phyloP scores from a whole-genome alignment of 2,797 vertebrate genomes.

The Spondyliosoma cantharus region DNA sequence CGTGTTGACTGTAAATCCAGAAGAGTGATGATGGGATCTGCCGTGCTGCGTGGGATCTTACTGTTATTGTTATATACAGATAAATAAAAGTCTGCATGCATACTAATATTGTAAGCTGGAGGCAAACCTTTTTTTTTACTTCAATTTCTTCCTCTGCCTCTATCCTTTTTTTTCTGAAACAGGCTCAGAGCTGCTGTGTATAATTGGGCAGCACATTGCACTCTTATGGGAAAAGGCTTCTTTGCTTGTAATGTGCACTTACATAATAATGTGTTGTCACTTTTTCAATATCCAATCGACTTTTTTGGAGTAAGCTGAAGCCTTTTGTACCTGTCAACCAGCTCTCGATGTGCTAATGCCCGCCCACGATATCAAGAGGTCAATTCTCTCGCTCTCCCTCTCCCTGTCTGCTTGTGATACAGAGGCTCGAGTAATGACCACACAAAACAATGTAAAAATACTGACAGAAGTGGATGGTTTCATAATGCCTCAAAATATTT shows the following conservation, averaged over 20 bases:
- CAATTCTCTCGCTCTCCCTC: slow-evolving; percentile 61
- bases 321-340: slow-evolving; percentile 71
- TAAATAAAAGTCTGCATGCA: slow-evolving; percentile 62
- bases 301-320: slow-evolving; percentile 66
- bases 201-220: slow-evolving; percentile 38
- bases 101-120: slow-evolving; percentile 29
- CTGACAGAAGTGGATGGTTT: slow-evolving; percentile 61
- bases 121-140: not conserved
- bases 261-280: slow-evolving; percentile 47
- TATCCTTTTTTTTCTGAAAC: slow-evolving; percentile 12
- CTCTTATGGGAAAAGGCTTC: slow-evolving; percentile 29
- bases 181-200: slow-evolving; percentile 20
- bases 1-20: slow-evolving; percentile 81
- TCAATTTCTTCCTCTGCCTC: not conserved
- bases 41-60: slow-evolving; percentile 18
- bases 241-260: slow-evolving; percentile 53
- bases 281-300: slow-evolving; percentile 60
- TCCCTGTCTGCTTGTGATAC: slow-evolving; percentile 62
- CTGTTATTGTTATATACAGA: slow-evolving; percentile 76
- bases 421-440: slow-evolving; percentile 56
- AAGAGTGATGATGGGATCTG: slow-evolving; percentile 42
- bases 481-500: slow-evolving; percentile 52
- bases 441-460: slow-evolving; percentile 64
- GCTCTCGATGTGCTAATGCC: slow-evolving; percentile 66
- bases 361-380: slow-evolving; percentile 73